Base-by-base conservation (phyloP, 2,888 invertebrate genomes). In the Tetheella fluctuosa region DNA sequence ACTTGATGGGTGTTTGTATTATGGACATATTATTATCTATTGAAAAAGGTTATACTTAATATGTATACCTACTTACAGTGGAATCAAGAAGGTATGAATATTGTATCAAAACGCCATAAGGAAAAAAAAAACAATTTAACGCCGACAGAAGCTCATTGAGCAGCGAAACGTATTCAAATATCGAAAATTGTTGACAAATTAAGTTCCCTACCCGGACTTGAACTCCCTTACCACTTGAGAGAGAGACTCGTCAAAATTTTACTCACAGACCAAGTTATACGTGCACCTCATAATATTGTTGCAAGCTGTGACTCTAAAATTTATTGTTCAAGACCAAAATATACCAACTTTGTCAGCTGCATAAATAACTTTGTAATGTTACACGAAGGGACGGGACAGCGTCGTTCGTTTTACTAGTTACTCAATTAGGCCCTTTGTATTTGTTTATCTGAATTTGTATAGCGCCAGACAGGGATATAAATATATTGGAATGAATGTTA, bases 381-480 rank as follows among this genome's bases (percentile, higher is more conserved):
- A 81, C 73, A 79, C 84, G 86, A 85, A 91, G 91, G 91, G 91
- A 91, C 89, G 88, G 85, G 80, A 86, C 86, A 83, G 85, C 88
- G 87, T 86, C 88, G 90, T 89, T 90, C 91, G 90, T 90, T 93
- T 90, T 91, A 91, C 93, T 93, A 92, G 91, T 93, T 93, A 93
- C 93, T 93, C 93, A 93, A 93, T 93, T 93, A 93, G 93, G 91
- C 91, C 91, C 92, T 93, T 93, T 93, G 93, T 93, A 89, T 93
- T 92, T 93, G 92, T 93, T 93, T 93, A 93, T 93, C 89, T 90
- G 90, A 92, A 91, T 93, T 93, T 91, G 89, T 91, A 88, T 88
- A 91, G 89, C 83, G 78, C 71, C 64, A 69, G 84, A 91, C 68
- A 73, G 80, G 64, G 87, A 89, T 59, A 65, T 63, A 70, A 55